phyloP scores from a whole-genome alignment of 1,140 invertebrate species.

The Ceratosolen fusciceps region DNA sequence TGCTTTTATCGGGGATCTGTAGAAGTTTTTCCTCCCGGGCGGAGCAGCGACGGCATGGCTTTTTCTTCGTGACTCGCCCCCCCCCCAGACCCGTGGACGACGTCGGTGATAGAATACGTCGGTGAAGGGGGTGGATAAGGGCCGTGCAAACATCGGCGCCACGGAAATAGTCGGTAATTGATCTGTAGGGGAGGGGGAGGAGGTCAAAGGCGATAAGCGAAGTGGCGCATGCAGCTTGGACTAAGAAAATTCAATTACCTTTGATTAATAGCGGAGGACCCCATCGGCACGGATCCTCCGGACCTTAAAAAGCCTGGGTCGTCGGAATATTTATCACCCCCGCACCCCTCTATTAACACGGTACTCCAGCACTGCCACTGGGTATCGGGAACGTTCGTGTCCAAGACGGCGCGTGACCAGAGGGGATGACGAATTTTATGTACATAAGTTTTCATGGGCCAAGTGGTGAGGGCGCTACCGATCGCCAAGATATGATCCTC shows the following conservation, averaged over 20 bases:
- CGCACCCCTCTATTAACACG: too few species aligned
- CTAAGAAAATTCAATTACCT: conserved; percentile 46
- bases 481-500: neutral
- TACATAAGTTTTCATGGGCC: conserved; percentile 24
- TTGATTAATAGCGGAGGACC: conserved; percentile 44
- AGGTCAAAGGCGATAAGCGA: conserved; percentile 21
- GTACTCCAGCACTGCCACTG: too few species aligned
- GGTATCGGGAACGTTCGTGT: conserved; percentile 18
- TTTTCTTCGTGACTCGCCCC: conserved; percentile 38
- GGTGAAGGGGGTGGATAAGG: conserved; percentile 3
- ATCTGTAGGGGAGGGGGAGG: conserved; percentile 13
- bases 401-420: neutral
- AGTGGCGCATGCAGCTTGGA: neutral
- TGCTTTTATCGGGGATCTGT: conserved; percentile 31
- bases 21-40: neutral
- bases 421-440: conserved; percentile 37
- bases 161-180: conserved; percentile 45
- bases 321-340: conserved; percentile 36
- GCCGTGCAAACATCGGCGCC: neutral
- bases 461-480: too few species aligned
- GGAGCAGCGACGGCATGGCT: conserved; percentile 2
- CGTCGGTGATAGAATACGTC: too few species aligned
- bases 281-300: neutral
- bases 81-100: neutral
- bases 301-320: neutral